A percentile compares a stretch with the other conserved stretches of the same genome.
Conservation (phyloP, 2,797 vertebrate species). For the Peromyscus attwateri region DNA sequence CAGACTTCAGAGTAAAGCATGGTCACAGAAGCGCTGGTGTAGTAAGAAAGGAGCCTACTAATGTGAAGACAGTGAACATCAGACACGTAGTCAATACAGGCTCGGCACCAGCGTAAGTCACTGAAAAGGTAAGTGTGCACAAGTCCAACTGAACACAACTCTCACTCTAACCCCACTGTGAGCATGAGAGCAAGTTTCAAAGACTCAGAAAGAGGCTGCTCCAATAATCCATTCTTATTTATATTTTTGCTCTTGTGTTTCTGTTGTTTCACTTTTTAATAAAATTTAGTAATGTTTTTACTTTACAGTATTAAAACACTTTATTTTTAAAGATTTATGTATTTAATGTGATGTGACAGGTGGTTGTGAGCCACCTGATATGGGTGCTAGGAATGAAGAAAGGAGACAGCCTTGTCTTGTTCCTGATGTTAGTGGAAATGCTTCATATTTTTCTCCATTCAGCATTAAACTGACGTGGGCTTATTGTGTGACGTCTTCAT, state of each 20-base stretch:
- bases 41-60: background rate
- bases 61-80: background rate
- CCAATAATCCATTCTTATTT: background rate
- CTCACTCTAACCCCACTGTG: background rate
- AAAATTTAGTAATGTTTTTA: background rate
- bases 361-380: background rate
- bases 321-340: background rate
- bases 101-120: background rate
- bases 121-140: background rate
- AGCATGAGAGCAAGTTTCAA: background rate
- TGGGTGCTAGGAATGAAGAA: background rate
- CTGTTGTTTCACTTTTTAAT: background rate
- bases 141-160: background rate
- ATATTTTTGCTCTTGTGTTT: background rate
- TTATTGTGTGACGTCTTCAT: background rate
- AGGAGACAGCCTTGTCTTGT: no score
- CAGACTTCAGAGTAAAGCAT: background rate
- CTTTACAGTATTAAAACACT: background rate
- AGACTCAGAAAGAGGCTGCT: background rate
- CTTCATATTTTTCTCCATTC: background rate
- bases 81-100: background rate
- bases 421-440: background rate
- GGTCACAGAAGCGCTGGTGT: background rate
- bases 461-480: background rate
- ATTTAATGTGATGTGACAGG: background rate